A percentile compares a stretch with the other conserved stretches of the same genome.
Conservation (phyloP, 2,888 invertebrate genomes). For the Trisateles emortualis region DNA sequence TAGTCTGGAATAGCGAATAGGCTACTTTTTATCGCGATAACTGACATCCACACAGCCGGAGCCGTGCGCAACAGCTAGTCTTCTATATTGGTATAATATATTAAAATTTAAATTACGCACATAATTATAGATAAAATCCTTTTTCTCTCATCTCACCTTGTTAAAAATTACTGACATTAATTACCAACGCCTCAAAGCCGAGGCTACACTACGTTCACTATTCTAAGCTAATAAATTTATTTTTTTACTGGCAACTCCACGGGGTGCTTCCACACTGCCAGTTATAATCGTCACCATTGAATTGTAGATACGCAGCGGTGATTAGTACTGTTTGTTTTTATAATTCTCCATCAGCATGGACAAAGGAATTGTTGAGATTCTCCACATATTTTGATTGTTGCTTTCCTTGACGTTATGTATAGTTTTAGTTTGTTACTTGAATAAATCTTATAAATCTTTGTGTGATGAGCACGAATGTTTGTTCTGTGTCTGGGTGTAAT, state of each 20-base stretch:
- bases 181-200: slow-evolving; percentile 14
- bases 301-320: slow-evolving; percentile 56
- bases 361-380: slow-evolving; percentile 17
- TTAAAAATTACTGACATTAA: slow-evolving; percentile 15
- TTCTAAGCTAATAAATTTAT: slow-evolving; percentile 52
- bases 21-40: no score
- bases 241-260: slow-evolving; percentile 56
- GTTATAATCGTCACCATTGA: slow-evolving; percentile 63
- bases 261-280: slow-evolving; percentile 57
- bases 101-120: no score
- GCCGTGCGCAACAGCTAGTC: no score
- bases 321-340: slow-evolving; percentile 53
- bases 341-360: slow-evolving; percentile 36
- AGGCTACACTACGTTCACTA: slow-evolving; percentile 25
- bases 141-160: no score
- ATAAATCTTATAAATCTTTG: no score
- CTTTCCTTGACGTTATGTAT: neutral
- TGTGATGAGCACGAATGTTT: no score
- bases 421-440: no score
- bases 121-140: no score
- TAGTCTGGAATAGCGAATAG: no score
- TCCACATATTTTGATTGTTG: neutral
- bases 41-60: no score
- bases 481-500: no score
- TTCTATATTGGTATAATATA: no score